phyloP scores from a whole-genome alignment of 2,888 invertebrate genomes.

The Clunio marinus region DNA sequence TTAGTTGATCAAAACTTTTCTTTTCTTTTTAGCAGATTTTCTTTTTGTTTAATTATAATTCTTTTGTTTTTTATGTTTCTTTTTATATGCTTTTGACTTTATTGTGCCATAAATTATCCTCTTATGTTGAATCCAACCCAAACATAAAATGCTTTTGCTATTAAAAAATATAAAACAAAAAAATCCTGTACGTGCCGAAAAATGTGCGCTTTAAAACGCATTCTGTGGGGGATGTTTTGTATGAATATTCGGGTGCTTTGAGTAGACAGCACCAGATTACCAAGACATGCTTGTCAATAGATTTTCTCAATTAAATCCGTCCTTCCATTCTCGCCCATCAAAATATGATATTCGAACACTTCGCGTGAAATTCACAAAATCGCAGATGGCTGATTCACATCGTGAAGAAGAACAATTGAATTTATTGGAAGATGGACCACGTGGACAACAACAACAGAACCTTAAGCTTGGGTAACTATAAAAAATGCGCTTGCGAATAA shows the following conservation, averaged over 20 bases:
- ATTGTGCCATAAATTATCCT: neutral
- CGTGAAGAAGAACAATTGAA: slow-evolving; percentile 95
- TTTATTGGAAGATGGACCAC: slow-evolving; percentile 90
- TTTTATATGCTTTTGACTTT: slow-evolving; percentile 4
- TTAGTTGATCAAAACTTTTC: neutral
- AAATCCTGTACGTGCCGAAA: slow-evolving; percentile 11
- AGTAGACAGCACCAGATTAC: slow-evolving; percentile 36
- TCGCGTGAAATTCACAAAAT: slow-evolving; percentile 22
- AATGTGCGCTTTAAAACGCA: neutral
- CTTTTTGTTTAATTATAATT: slow-evolving; percentile 1
- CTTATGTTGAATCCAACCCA: slow-evolving; percentile 25
- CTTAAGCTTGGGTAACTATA: slow-evolving; percentile 92
- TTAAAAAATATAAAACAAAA: too few relatives aligned
- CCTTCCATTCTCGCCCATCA: slow-evolving; percentile 9
- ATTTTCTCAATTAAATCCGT: slow-evolving; percentile 28
- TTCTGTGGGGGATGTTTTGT: too few relatives aligned
- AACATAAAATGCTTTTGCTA: slow-evolving; percentile 26
- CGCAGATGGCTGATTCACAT: slow-evolving; percentile 95
- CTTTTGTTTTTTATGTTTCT: slow-evolving; percentile 5
- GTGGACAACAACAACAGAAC: slow-evolving; percentile 72
- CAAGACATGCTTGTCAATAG: slow-evolving; percentile 35
- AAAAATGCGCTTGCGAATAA: neutral
- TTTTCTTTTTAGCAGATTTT: neutral
- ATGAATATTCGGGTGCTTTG: slow-evolving; percentile 32
- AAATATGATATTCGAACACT: neutral